These are phyloP conservation scores for Semnornis frantzii DNA, from an alignment of 2,113 vertebrate species.

Conservation along the genomic window DNA sequence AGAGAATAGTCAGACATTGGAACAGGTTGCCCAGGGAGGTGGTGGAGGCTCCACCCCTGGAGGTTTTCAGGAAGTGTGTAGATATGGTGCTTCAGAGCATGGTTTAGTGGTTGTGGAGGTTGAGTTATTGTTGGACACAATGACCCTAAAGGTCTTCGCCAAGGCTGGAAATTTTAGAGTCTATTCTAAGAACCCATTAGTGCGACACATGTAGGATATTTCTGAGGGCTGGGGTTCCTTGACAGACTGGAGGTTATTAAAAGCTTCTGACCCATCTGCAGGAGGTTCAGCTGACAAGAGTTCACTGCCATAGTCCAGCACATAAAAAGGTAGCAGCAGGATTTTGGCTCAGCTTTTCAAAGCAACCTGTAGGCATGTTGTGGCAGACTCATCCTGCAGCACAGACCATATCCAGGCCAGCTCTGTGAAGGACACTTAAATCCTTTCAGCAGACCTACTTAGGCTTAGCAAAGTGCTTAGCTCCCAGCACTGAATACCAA, in stretches of 20 bases:
- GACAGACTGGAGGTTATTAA: not conserved
- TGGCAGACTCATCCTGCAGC: not conserved
- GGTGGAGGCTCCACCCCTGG: too few species aligned
- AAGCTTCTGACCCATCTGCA: not conserved
- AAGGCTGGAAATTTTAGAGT: too few species aligned
- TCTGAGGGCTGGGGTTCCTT: not conserved
- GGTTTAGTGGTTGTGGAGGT: too few species aligned
- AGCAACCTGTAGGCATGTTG: rapidly evolving
- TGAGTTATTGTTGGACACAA: too few species aligned
- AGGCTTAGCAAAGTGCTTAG: not conserved
- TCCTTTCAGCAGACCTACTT: not conserved
- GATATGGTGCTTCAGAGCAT: too few species aligned
- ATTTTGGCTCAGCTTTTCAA: not conserved
- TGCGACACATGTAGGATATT: not conserved
- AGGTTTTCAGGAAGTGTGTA: too few species aligned
- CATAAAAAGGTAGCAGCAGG: not conserved
- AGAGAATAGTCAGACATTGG: too few species aligned
- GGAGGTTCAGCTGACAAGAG: not conserved
- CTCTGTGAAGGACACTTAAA: rapidly evolving
- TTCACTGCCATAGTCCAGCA: not conserved
- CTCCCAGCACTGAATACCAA: not conserved
- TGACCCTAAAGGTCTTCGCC: too few species aligned
- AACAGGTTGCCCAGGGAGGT: too few species aligned
- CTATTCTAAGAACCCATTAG: not conserved
- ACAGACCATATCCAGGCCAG: not conserved